Base-by-base conservation (phyloP, 2,797 vertebrate genomes). In the Hydrocynus forskahlii region DNA sequence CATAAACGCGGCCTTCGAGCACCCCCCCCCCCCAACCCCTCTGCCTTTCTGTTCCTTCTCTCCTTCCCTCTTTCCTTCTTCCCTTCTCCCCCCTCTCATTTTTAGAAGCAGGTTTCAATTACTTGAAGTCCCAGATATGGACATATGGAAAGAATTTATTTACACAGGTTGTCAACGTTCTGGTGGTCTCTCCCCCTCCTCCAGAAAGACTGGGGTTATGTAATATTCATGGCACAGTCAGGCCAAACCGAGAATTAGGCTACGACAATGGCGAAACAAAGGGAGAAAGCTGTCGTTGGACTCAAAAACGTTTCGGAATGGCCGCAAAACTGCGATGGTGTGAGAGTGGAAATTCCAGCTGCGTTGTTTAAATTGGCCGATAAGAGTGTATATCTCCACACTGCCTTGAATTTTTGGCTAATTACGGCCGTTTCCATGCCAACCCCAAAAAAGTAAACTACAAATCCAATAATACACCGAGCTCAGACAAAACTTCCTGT, bases 111-210 rank as follows among this genome's bases (percentile, higher is more conserved):
- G 84, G 69, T 82, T 90, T 85, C 81, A 83, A 59, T 90, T 85
- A 86, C 83, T 87, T 84, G 38, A 81, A 85, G 82, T 85, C 78
- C 86, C 77, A 89, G 85, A 89, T 91, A 89, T 85, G 88, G 90
- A 89, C 91, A 92, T 88, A 89, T 91, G 91, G 90, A 91, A 93
- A 86, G 83, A 85, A 92, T 93, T 87, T 91, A 90, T 90, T 92
- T 90, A 89, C 84, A 90, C 85, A 90, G 87, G 86, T 87, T 91
- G 89, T 91, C 89, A 87, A 86, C 85, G 86, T 86, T 84, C 90
- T 87, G 89, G 90, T 92, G 91, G 88, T 91, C 89, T 86, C 71
- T 78, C 81, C 76, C 60, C 66, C 21, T 38, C 66, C 10, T 72
- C 35, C 35, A 35, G 35, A 35, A 35, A 76, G 57, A 74, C 74